Base-by-base conservation (phyloP, 2,797 vertebrate genomes). In the Galagoides demidoff region DNA sequence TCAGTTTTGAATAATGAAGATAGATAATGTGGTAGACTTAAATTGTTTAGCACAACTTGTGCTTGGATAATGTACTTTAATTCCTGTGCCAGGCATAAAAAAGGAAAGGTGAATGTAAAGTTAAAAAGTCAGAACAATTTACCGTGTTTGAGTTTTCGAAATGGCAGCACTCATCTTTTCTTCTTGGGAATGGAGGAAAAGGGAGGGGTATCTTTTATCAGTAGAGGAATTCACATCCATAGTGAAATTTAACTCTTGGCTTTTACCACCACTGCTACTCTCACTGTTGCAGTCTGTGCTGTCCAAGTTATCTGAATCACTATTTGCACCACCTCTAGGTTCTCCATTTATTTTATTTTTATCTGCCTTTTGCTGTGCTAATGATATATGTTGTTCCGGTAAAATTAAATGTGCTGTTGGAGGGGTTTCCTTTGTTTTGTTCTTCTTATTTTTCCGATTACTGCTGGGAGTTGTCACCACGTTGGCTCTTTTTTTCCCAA, bases 261-360 rank as follows among this genome's bases (percentile, higher is more conserved):
- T 99, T 96, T 99, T 99, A 94, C 99, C 99, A 57, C 99, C 99
- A 29, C 99, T 99, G 97, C 98, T 99, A 97, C 99, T 99, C 98
- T 99, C 99, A 2, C 99, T 99, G 78, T 99, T 99, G 98, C 99
- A 99, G 96, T 99, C 99, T 77, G 99, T 99, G 98, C 99, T 99
- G 83, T 99, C 99, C 98, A 99, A 92, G 96, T 99, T 99, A 98
- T 99, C 99, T 0, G 99, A 99, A 97, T 99, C 99, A 25, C 99
- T 99, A 94, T 99, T 99, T 12, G 98, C 98, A 95, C 99, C 99
- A 96, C 99, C 99, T 98, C 99, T 98, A 66, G 99, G 99, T 97
- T 99, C 99, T 70, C 99, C 99, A 0, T 99, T 99, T 98, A 99
- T 99, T 99, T 99, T 99, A 98, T 99, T 99, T 99, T 99, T 99